Base-by-base conservation (phyloP, 2,113 vertebrate genomes). In the Nymphicus hollandicus region DNA sequence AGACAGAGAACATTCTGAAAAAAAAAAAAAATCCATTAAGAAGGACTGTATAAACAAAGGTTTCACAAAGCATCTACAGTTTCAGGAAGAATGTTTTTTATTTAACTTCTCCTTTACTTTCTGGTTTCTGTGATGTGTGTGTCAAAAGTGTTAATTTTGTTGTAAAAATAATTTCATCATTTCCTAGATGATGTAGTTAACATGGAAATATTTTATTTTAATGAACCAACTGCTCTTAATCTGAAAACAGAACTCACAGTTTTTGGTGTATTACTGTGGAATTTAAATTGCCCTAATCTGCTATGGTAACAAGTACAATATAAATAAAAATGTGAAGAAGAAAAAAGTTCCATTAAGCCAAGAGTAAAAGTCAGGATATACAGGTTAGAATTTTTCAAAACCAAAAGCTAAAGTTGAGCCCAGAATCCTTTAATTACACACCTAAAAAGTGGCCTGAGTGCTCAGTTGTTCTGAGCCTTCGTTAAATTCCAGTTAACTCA, bases 291-390 rank as follows among this genome's bases (percentile, higher is more conserved):
- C n/a, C 31, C 10, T 79, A 44, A 65, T 58, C 49, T 95, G 44
- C 47, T 88, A 13, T 8, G 7, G 31, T 94, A 90, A 84, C 31
- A 87, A 86, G 49, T 56, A 12, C 47, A 88, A 84, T 68, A 94
- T 61, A 96, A 95, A 97, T 68, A 95, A 92, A 93, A 71, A 33
- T 46, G 9, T 77, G 47, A 76, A 18, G 47, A 88, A 65, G n/a
- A 81, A 88, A 93, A 84, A 76, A 85, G 17, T 86, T 46, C 12
- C 31, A 46, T 49, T 88, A 86, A 76, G 63, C 25, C 18, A 86
- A 68, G 17, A 74, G 11, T 60, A 88, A 70, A 86, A 90, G 5
- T 91, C 47, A 68, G 25, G 17, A 86, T 20, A 81, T 14, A 37
- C 1, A 69, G 55, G 35, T 86, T 37, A 89, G 77, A 14, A 55